Evolutionary conservation across 2,113 vertebrate genomes (phyloP).

Genomic region (Tachysurus fulvidraco): DNA sequence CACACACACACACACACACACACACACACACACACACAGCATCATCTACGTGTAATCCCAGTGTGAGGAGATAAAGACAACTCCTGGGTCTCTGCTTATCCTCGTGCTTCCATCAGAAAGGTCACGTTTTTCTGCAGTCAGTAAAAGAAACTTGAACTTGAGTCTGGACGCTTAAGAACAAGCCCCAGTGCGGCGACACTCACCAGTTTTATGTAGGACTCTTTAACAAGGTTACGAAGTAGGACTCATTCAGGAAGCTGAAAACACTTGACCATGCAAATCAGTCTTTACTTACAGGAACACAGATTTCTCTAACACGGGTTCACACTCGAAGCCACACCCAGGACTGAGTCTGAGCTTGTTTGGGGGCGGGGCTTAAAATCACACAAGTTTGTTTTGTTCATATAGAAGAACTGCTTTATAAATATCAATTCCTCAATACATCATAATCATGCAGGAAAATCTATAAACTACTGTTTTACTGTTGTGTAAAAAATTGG

Average conservation of each 20-base stretch:
- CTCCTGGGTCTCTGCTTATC: conserved; percentile 61
- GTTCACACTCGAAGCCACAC: not conserved
- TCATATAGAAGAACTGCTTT: not conserved
- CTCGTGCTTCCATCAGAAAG: conserved; percentile 56
- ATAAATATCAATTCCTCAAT: too few species aligned
- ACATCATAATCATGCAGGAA: too few species aligned
- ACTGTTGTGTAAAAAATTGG: too few species aligned
- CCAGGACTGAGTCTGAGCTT: not conserved
- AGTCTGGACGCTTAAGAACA: conserved; percentile 18
- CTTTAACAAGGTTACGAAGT: not conserved
- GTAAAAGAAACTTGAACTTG: conserved; percentile 56
- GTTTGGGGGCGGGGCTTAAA: not conserved
- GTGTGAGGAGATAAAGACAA: conserved; percentile 56
- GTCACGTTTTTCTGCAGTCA: conserved; percentile 58
- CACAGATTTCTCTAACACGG: not conserved
- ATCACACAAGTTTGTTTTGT: not conserved
- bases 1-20: conserved; percentile 28
- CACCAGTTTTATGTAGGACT: not conserved
- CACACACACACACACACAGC: conserved; percentile 22
- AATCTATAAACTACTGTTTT: too few species aligned
- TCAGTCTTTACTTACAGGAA: not conserved
- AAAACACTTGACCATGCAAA: not conserved
- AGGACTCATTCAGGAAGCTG: not conserved
- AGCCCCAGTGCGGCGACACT: not conserved
- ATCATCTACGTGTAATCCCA: conserved; percentile 49